Evolutionary conservation across 2,113 vertebrate species (phyloP).

Genomic region (Mesembrinibis cayennensis): DNA sequence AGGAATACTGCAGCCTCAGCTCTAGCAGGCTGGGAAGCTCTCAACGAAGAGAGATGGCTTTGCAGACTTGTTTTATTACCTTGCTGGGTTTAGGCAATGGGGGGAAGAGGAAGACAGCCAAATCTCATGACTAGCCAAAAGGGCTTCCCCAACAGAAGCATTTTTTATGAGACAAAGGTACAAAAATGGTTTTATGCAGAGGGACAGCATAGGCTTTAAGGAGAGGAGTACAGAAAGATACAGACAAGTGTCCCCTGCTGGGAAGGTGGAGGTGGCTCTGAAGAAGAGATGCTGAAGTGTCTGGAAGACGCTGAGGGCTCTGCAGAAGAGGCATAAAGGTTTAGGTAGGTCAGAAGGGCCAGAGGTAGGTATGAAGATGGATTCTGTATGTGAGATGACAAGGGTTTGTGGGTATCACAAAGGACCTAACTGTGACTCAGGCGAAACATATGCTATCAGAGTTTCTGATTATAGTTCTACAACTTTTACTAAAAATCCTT

Average conservation of each 20-base stretch:
- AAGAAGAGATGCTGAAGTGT: background rate
- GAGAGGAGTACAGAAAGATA: background rate
- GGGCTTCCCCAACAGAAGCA: background rate
- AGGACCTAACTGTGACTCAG: background rate
- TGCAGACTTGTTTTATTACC: background rate
- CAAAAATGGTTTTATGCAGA: background rate
- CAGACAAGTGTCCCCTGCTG: background rate
- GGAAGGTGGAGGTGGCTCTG: background rate
- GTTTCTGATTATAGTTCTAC: conserved; percentile 20
- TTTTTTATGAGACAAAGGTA: background rate
- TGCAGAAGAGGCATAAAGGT: background rate
- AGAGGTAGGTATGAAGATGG: background rate
- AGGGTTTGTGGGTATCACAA: background rate
- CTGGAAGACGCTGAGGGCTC: background rate
- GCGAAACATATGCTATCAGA: background rate
- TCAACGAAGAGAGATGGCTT: background rate
- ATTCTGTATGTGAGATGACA: background rate
- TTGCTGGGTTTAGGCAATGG: background rate
- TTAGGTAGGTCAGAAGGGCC: background rate
- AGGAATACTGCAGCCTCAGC: conserved; percentile 32
- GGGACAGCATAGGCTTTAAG: background rate
- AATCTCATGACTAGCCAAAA: background rate
- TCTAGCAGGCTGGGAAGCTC: conserved; percentile 13
- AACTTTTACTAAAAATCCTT: conserved; percentile 1
- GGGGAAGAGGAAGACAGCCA: background rate